Conservation (phyloP, 2,113 vertebrate species). For the Willisornis vidua region DNA sequence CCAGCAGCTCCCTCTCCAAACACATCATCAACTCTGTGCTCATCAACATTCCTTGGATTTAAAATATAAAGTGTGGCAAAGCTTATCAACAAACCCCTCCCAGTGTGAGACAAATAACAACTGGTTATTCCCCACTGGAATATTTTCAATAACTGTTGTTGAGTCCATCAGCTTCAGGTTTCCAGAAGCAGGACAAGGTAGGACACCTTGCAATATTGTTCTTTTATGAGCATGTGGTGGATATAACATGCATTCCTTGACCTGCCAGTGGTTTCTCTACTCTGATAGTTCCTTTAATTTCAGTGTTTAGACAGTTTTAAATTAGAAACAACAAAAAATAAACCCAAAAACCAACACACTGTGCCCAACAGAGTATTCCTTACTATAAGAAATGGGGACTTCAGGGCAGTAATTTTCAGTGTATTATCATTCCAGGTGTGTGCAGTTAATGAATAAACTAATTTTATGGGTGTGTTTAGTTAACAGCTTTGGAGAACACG, state of each 20-base stretch:
- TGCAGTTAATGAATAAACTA: too few relatives aligned
- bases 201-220: background rate
- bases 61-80: background rate
- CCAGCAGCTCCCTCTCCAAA: background rate
- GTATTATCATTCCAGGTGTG: too few relatives aligned
- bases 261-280: background rate
- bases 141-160: background rate
- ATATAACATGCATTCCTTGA: background rate
- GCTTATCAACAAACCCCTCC: background rate
- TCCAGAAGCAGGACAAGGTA: background rate
- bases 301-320: background rate
- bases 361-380: background rate
- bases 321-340: background rate
- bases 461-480: background rate
- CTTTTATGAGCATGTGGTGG: background rate
- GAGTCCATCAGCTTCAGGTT: background rate
- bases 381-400: background rate
- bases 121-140: background rate
- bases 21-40: background rate
- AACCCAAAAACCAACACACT: fast-evolving
- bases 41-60: background rate
- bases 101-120: background rate
- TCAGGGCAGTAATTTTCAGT: background rate
- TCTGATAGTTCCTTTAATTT: background rate
- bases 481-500: background rate